These are phyloP conservation scores for Achroia grisella DNA, from an alignment of 1,140 invertebrate species.

Conservation along the genomic window DNA sequence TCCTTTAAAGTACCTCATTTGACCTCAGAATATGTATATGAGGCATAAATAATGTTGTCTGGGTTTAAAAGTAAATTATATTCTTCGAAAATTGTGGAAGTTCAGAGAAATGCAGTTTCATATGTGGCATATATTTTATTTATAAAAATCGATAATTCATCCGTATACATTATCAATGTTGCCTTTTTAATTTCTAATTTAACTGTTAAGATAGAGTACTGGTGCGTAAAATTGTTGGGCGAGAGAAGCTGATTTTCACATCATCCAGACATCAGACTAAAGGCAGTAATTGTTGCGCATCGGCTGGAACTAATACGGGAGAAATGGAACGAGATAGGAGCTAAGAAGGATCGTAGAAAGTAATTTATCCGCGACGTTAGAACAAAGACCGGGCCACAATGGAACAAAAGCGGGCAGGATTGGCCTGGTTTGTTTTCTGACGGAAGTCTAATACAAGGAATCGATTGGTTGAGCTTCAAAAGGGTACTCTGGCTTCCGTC, in stretches of 20 bases:
- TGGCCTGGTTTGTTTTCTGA: constrained; percentile 54
- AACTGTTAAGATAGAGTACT: constrained; percentile 43
- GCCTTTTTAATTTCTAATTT: constrained; percentile 22
- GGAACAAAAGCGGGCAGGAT: constrained; percentile 56
- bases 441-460: constrained; percentile 55
- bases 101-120: no score
- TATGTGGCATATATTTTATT: no score
- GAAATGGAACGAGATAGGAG: constrained; percentile 64
- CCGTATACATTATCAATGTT: no score
- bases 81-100: not conserved
- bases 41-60: constrained; percentile 28
- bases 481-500: constrained; percentile 41
- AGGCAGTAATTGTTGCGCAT: constrained; percentile 69
- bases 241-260: constrained; percentile 61
- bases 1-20: constrained; percentile 32
- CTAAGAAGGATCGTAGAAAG: constrained; percentile 59
- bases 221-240: constrained; percentile 61
- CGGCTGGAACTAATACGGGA: constrained; percentile 66
- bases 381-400: constrained; percentile 59
- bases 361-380: constrained; percentile 46
- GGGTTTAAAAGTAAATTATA: constrained; percentile 23
- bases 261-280: constrained; percentile 58
- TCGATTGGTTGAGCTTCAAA: constrained; percentile 44
- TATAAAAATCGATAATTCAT: no score
- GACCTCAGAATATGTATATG: constrained; percentile 18